phyloP scores from a whole-genome alignment of 2,797 vertebrate species.

The Chiroxiphia lanceolata region DNA sequence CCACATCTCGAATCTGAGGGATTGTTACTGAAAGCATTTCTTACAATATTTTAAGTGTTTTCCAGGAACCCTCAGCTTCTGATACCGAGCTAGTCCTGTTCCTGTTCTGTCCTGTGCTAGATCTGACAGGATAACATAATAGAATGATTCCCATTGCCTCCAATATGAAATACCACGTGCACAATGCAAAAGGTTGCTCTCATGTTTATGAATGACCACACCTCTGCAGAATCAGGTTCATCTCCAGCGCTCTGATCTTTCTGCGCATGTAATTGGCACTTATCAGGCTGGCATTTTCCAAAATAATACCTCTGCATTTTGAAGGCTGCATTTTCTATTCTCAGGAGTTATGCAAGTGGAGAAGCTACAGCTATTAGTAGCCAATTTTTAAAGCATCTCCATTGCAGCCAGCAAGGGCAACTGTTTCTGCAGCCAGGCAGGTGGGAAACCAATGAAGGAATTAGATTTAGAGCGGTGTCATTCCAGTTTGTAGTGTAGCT shows the following conservation, averaged over 20 bases:
- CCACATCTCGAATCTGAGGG: not conserved
- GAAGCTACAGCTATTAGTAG: not conserved
- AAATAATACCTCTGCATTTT: not conserved
- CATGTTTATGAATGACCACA: constrained; percentile 19
- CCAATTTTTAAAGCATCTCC: not conserved
- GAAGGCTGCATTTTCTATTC: not conserved
- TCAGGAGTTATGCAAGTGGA: not conserved
- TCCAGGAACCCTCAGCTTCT: not conserved
- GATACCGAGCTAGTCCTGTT: not conserved
- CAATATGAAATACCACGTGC: not conserved
- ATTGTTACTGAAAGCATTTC: not conserved
- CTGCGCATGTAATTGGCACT: not conserved
- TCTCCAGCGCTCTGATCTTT: not conserved
- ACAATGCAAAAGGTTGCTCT: not conserved
- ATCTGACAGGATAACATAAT: not conserved
- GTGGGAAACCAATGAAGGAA: constrained; percentile 2
- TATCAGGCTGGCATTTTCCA: not conserved
- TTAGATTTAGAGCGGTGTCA: not conserved
- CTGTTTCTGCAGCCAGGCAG: not conserved
- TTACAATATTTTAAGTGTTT: not conserved
- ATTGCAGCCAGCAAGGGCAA: not conserved
- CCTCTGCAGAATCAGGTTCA: not conserved
- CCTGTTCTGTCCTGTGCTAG: not conserved
- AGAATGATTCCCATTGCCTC: not conserved
- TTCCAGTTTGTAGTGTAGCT: not conserved